Percentiles rank a stretch among this genome's conserved stretches.
These are phyloP conservation scores for Arrhamphus sclerolepis DNA, from an alignment of 2,797 vertebrate genomes.

Conservation along the genomic window DNA sequence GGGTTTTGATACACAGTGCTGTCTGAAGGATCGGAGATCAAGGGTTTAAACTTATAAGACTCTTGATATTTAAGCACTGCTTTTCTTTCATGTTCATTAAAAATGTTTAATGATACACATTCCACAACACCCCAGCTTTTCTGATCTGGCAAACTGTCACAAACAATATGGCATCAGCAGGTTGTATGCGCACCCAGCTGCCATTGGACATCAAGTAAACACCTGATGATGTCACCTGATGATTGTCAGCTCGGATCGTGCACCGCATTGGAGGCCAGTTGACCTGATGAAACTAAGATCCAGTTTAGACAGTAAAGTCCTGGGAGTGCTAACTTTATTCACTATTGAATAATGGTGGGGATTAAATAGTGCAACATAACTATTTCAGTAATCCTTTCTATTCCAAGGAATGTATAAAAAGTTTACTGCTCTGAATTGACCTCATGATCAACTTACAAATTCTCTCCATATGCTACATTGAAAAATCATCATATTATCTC, in stretches of 20 bases:
- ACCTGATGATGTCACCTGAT: no score
- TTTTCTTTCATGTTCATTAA: no score
- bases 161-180: slow-evolving; percentile 1
- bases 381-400: not conserved
- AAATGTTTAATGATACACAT: not conserved
- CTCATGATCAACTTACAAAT: not conserved
- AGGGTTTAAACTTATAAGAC: no score
- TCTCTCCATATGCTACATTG: not conserved
- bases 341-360: not conserved
- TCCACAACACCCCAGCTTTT: not conserved
- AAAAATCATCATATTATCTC: not conserved
- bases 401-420: not conserved
- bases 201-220: not conserved
- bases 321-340: not conserved
- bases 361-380: no score
- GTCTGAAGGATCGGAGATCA: no score
- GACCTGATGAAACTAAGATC: not conserved
- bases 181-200: not conserved
- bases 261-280: not conserved
- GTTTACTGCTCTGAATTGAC: not conserved
- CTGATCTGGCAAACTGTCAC: no score
- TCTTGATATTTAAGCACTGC: no score
- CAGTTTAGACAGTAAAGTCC: not conserved
- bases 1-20: no score
- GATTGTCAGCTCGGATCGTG: no score